phyloP scores from a whole-genome alignment of 2,797 vertebrate species.

The Spondyliosoma cantharus region DNA sequence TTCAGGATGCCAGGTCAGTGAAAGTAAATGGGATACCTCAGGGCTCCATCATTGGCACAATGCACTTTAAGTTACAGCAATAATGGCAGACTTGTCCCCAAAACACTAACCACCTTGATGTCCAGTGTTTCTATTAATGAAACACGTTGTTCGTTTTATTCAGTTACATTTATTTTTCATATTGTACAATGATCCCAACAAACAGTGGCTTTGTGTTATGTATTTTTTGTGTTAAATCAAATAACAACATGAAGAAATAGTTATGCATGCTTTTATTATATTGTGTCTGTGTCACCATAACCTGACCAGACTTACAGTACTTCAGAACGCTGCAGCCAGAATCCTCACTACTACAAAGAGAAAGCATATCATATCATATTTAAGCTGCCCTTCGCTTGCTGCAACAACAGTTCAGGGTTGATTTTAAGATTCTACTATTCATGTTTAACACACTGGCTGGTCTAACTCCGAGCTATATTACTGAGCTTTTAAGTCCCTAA shows the following conservation, averaged over 20 bases:
- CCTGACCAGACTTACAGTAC: conserved; percentile 17
- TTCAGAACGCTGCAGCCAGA: conserved; percentile 4
- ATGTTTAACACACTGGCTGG: conserved; percentile 57
- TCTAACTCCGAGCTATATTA: conserved; percentile 59
- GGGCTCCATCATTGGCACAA: background rate
- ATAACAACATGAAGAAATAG: conserved; percentile 5
- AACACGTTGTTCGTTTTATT: background rate
- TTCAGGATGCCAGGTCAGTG: background rate
- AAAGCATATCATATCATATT: conserved; percentile 27
- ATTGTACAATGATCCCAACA: background rate
- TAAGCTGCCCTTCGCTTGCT: conserved; percentile 34
- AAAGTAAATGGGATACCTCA: conserved; percentile 10
- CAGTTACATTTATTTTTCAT: background rate
- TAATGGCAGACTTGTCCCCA: background rate
- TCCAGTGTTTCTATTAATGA: background rate
- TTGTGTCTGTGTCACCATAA: conserved; percentile 9
- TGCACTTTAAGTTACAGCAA: background rate
- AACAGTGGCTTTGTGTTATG: background rate
- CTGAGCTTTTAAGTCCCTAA: conserved; percentile 64
- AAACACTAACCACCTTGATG: conserved; percentile 8
- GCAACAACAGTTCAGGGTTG: conserved; percentile 52
- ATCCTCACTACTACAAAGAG: conserved; percentile 12
- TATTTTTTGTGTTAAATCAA: conserved; percentile 4
- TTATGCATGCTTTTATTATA: background rate
- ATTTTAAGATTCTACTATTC: conserved; percentile 61